Evolutionary conservation across 2,888 invertebrate species (phyloP), one percentile per base, ranked within the genome.

Genomic region (Macroteleia sp.): DNA sequence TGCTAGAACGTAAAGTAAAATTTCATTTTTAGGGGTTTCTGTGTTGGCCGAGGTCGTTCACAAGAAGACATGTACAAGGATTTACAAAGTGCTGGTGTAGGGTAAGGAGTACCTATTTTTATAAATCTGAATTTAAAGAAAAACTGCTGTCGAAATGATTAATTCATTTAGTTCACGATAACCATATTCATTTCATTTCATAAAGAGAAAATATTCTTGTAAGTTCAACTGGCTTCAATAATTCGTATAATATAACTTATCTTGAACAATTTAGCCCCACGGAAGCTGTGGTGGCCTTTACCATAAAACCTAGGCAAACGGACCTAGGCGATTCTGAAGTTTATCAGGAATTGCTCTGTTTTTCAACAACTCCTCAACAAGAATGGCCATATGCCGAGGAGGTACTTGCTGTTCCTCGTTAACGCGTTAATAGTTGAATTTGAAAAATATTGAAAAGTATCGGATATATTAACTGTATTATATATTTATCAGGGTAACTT

Each of bases 31-130:
- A 97, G 97, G 81, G 96, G 97, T 81, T 97, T 97, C 92, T 95
- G 95, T 81, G 94, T 96, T 34, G 95, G 96, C 88, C 93, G 95
- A 86, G 95, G 95, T 79, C 94, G 94, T 86, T 96, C 96, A 20
- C 96, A 97, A 90, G 96, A 97, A 90, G 96, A 96, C 83, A 96
- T 96, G 82, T 97, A 96, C 91, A 96, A 96, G 92, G 96, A 96
- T 90, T 92, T 97, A 81, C 96, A 96, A 91, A 91, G 89, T 61
- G 90, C 89, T 32, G 91, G 91, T 30, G 90, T 87, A 20, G 91
- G 91, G 91, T 91, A 85, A 90, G 89, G 81, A 20, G 48, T 14
- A n/a, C n/a, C n/a, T n/a, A n/a, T n/a, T n/a, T n/a, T n/a, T n/a
- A n/a, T n/a, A n/a, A n/a, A n/a, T n/a, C n/a, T n/a, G n/a, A n/a